Conservation (phyloP, 2,888 invertebrate species). For the Pilophorus perplexus region DNA sequence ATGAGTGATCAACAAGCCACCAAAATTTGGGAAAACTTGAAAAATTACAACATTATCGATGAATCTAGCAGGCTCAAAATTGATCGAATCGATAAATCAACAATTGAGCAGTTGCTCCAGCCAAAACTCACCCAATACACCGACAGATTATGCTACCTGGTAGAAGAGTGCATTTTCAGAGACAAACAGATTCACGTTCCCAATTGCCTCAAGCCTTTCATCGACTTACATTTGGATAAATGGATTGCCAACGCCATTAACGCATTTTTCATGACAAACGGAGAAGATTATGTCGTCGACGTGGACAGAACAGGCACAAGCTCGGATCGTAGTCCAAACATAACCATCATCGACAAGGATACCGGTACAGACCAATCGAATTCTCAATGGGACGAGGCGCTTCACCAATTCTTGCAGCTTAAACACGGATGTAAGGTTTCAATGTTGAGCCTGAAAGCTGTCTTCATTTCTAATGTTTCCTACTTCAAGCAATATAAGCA, state of each 20-base stretch:
- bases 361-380: conserved; percentile 52
- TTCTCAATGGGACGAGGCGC: conserved; percentile 52
- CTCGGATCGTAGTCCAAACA: conserved; percentile 47
- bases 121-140: background rate
- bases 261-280: conserved; percentile 50
- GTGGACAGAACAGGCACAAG: conserved; percentile 48
- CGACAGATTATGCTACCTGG: conserved; percentile 44
- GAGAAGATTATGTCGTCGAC: conserved; percentile 51
- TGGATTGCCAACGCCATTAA: conserved; percentile 50
- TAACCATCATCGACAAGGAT: conserved; percentile 51
- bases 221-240: conserved; percentile 48
- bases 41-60: background rate
- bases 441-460: conserved; percentile 51
- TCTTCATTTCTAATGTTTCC: conserved; percentile 53
- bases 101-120: background rate
- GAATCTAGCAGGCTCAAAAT: background rate
- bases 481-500: conserved; percentile 50
- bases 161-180: conserved; percentile 48
- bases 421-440: conserved; percentile 52
- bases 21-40: conserved; percentile 44
- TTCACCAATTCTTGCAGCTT: conserved; percentile 54
- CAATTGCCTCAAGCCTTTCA: conserved; percentile 48
- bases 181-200: conserved; percentile 47
- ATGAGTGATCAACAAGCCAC: conserved; percentile 45
- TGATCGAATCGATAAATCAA: background rate